Evolutionary conservation across 1,140 invertebrate genomes (phyloP).

Genomic region (Heterodera carotae): DNA sequence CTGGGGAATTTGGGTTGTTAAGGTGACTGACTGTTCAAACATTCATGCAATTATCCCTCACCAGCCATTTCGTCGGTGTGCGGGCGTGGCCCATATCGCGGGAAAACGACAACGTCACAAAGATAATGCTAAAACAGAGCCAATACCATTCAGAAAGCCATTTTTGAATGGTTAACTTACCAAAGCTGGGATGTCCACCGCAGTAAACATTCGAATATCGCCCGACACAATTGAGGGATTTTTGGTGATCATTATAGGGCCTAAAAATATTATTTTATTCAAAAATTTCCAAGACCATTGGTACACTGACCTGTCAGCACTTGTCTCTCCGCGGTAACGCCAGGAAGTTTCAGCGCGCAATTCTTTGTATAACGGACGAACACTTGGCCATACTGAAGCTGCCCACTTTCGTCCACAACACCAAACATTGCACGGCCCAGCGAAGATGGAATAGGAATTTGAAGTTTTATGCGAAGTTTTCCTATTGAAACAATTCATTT

Average conservation of each 20-base stretch:
- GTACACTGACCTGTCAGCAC: constrained; percentile 30
- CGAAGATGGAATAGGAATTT: constrained; percentile 63
- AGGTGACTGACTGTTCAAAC: not conserved
- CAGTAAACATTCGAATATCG: constrained; percentile 66
- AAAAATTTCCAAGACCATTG: not conserved
- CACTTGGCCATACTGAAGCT: constrained; percentile 66
- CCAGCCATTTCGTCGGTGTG: constrained; percentile 68
- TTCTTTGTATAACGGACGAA: constrained; percentile 65
- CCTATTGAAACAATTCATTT: constrained; percentile 28
- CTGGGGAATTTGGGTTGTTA: constrained; percentile 6
- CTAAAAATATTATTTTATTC: constrained; percentile 22
- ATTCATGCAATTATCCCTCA: constrained; percentile 11
- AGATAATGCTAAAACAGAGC: constrained; percentile 55
- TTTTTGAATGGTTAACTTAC: not conserved
- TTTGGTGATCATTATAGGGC: constrained; percentile 66
- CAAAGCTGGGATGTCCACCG: constrained; percentile 65
- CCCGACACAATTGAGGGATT: constrained; percentile 67
- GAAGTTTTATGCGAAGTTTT: constrained; percentile 46
- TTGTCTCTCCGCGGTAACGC: constrained; percentile 34
- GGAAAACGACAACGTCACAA: constrained; percentile 68
- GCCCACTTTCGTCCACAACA: constrained; percentile 65
- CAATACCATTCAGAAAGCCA: not conserved
- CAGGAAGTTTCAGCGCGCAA: constrained; percentile 34
- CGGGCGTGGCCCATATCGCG: constrained; percentile 65
- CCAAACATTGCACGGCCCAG: constrained; percentile 66